Evolutionary conservation across 2,888 invertebrate genomes (phyloP).

Genomic region (Azorinus chamasolen): DNA sequence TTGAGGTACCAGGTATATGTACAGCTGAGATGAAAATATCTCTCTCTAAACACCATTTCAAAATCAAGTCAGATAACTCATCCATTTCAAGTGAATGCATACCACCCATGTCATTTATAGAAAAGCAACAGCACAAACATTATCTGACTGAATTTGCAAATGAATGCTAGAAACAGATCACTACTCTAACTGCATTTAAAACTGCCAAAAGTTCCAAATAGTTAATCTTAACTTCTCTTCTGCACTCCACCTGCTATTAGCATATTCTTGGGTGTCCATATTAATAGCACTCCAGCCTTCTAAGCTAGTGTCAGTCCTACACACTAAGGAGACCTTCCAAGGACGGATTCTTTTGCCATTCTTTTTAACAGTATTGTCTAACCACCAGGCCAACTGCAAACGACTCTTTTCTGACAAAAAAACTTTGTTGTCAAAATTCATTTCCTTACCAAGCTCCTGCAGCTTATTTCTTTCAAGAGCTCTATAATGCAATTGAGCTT

Average conservation of each 20-base stretch:
- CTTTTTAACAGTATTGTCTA: background rate
- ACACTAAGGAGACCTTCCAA: background rate
- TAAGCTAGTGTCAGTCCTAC: background rate
- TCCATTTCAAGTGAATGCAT: background rate
- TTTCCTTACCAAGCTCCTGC: too few species aligned
- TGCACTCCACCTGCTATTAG: background rate
- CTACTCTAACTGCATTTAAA: background rate
- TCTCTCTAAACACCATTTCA: slow-evolving; percentile 9
- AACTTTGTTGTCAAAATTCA: too few species aligned
- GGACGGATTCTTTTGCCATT: slow-evolving; percentile 1
- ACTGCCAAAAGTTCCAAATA: slow-evolving; percentile 5
- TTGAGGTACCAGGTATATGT: slow-evolving; percentile 22
- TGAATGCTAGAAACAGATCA: background rate
- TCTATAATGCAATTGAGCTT: too few species aligned
- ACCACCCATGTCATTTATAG: slow-evolving; percentile 13
- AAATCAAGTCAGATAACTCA: background rate
- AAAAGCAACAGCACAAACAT: slow-evolving; percentile 3
- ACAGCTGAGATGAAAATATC: background rate
- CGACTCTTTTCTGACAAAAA: too few species aligned
- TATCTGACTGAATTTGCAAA: slow-evolving; percentile 4
- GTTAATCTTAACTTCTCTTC: background rate
- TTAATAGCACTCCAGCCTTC: background rate
- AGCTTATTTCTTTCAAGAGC: too few species aligned
- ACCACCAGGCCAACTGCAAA: too few species aligned
- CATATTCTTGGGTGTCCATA: background rate